These are phyloP conservation scores for Griposia aprilina DNA, from an alignment of 2,888 invertebrate genomes.

Conservation along the genomic window DNA sequence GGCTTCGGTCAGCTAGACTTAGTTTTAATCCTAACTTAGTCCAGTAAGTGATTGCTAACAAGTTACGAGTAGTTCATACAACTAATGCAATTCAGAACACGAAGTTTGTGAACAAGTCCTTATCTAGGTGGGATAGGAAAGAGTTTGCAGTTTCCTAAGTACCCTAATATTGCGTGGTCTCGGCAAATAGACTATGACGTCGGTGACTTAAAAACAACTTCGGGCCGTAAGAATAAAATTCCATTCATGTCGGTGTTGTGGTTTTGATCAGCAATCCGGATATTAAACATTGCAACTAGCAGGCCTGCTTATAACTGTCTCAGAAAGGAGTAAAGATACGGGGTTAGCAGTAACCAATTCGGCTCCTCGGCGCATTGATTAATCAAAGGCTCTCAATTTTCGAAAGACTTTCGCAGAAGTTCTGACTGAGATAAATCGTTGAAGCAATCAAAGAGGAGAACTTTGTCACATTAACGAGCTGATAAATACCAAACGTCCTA, in stretches of 20 bases:
- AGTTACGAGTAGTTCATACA: conserved; percentile 49
- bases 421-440: conserved; percentile 20
- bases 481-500: conserved; percentile 20
- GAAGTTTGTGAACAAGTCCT: conserved; percentile 43
- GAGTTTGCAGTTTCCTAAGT: conserved; percentile 35
- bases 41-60: conserved; percentile 43
- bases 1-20: conserved; percentile 12
- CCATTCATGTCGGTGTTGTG: neutral
- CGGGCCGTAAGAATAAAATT: neutral
- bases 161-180: conserved; percentile 17
- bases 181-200: conserved; percentile 15
- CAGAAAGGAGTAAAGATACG: conserved; percentile 6
- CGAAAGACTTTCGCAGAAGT: conserved; percentile 24
- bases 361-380: conserved; percentile 35
- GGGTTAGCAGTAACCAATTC: neutral
- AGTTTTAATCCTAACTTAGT: conserved; percentile 42
- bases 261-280: conserved; percentile 1
- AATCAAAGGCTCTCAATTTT: conserved; percentile 43
- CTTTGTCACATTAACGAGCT: conserved; percentile 23
- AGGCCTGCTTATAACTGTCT: neutral
- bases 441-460: conserved; percentile 24
- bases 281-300: conserved; percentile 2
- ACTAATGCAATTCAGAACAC: conserved; percentile 47
- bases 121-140: conserved; percentile 39
- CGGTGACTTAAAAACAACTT: conserved; percentile 15